Conservation (phyloP, 2,797 vertebrate species). For the Pempheris klunzingeri region DNA sequence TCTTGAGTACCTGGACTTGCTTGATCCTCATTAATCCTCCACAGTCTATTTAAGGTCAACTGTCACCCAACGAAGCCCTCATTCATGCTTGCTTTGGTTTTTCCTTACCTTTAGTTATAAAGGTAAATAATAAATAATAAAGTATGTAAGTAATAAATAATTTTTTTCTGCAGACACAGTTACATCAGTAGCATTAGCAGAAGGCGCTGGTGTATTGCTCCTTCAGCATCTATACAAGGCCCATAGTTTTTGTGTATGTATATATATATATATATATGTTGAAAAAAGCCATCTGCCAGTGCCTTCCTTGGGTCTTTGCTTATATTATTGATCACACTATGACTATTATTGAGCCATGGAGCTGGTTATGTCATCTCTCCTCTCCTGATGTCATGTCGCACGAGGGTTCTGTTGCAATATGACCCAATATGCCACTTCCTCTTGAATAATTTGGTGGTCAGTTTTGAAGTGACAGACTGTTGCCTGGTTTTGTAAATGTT, state of each 20-base stretch:
- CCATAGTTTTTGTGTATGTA: neutral
- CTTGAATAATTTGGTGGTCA: slow-evolving; percentile 49
- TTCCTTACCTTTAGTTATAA: no score
- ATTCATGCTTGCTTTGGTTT: neutral
- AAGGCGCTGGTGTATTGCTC: neutral
- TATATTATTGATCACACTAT: slow-evolving; percentile 15
- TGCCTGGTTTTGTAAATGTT: slow-evolving; percentile 31
- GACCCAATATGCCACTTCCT: slow-evolving; percentile 10
- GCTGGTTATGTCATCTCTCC: slow-evolving; percentile 8
- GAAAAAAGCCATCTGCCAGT: neutral
- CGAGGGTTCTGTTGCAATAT: neutral
- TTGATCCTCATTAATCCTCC: neutral
- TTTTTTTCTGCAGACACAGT: neutral
- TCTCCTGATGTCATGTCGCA: slow-evolving; percentile 17
- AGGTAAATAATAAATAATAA: no score
- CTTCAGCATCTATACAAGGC: neutral
- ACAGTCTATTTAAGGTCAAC: neutral
- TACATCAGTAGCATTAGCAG: neutral
- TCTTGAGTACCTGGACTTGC: neutral
- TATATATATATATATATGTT: neutral
- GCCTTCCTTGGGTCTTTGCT: neutral
- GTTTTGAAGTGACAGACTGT: slow-evolving; percentile 33
- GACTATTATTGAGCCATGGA: slow-evolving; percentile 17
- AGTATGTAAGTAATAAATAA: no score
- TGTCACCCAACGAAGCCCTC: neutral